Conservation (phyloP, 2,888 invertebrate species). For the Pseudococcus viburni region DNA sequence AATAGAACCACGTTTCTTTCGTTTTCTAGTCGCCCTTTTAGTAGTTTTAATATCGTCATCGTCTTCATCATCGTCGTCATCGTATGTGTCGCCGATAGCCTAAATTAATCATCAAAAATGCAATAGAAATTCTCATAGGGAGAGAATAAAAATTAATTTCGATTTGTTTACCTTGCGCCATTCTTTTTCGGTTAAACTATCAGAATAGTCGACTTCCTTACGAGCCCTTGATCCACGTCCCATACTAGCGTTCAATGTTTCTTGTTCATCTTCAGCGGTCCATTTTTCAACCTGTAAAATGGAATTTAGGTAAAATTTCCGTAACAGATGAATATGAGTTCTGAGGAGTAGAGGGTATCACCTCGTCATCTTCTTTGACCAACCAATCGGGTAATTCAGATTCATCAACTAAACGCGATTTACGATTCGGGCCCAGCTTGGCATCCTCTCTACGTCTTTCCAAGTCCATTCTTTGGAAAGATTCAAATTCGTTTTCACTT, state of each 20-base stretch:
- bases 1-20: slow-evolving; percentile 72
- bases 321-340: background rate
- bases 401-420: slow-evolving; percentile 92
- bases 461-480: slow-evolving; percentile 92
- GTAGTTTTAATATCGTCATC: slow-evolving; percentile 74
- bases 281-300: slow-evolving; percentile 74
- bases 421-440: slow-evolving; percentile 80
- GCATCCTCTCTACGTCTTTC: slow-evolving; percentile 87
- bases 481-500: slow-evolving; percentile 93
- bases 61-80: slow-evolving; percentile 80
- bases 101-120: background rate
- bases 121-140: background rate
- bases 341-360: slow-evolving; percentile 71
- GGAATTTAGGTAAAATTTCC: background rate
- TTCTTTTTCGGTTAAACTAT: slow-evolving; percentile 97
- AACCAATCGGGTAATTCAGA: slow-evolving; percentile 96
- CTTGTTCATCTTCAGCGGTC: slow-evolving; percentile 74
- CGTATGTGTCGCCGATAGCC: slow-evolving; percentile 75
- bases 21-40: slow-evolving; percentile 44
- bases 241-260: slow-evolving; percentile 79
- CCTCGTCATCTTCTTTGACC: slow-evolving; percentile 94
- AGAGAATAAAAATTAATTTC: background rate
- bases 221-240: slow-evolving; percentile 94
- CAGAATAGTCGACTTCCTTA: slow-evolving; percentile 98
- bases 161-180: slow-evolving; percentile 82